Evolutionary conservation across 2,797 vertebrate genomes (phyloP).

Genomic region (Natrix natrix): DNA sequence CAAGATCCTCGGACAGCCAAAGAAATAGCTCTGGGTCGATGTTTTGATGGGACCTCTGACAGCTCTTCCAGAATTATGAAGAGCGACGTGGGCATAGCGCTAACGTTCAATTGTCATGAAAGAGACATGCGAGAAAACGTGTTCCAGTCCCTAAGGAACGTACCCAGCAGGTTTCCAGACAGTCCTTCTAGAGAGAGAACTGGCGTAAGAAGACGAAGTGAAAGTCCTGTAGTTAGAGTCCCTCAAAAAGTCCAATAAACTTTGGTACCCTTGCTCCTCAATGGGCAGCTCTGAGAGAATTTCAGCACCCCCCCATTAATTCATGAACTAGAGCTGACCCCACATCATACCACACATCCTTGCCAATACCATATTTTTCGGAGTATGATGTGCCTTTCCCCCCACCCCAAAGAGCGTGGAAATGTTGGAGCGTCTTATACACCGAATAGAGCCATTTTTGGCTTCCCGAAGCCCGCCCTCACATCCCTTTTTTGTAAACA

Average conservation of each 20-base stretch:
- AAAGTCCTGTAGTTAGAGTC: conserved; percentile 64
- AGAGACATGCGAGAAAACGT: conserved; percentile 79
- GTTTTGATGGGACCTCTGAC: conserved; percentile 94
- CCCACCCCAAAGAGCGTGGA: no score
- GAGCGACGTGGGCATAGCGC: conserved; percentile 83
- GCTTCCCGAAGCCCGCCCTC: no score
- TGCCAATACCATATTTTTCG: not conserved
- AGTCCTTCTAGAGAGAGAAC: conserved; percentile 66
- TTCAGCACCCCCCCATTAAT: not conserved
- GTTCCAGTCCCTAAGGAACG: conserved; percentile 83
- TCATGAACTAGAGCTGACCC: no score
- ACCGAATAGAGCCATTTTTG: no score
- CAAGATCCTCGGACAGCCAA: conserved; percentile 94
- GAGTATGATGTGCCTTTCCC: no score
- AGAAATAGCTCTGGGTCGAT: conserved; percentile 94
- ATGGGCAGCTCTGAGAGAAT: conserved; percentile 10
- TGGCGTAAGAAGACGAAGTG: conserved; percentile 67
- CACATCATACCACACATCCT: not conserved
- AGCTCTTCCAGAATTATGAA: conserved; percentile 94
- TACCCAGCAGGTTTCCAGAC: conserved; percentile 63
- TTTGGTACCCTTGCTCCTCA: not conserved
- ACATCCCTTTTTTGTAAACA: no score
- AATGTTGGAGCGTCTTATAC: no score
- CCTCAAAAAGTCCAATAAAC: conserved; percentile 46
- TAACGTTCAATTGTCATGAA: conserved; percentile 88